A percentile compares a stretch with the other conserved stretches of the same genome.
These are phyloP conservation scores for Chromis chromis DNA, from an alignment of 2,797 vertebrate genomes.

Conservation along the genomic window DNA sequence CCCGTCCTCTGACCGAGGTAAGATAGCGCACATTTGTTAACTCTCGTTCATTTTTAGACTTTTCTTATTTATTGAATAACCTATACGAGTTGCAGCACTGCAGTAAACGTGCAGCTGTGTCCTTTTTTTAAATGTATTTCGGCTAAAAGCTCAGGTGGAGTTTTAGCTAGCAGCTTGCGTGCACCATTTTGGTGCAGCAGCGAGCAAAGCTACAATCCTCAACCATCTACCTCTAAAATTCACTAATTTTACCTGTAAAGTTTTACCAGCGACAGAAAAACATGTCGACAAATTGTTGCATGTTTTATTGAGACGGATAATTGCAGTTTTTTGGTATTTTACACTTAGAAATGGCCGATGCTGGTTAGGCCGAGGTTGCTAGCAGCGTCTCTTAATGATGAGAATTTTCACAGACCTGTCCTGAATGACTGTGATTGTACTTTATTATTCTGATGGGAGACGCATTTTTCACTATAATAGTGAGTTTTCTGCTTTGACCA, in stretches of 20 bases:
- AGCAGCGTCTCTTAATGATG: slow-evolving; percentile 81
- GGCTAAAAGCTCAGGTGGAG: accelerated
- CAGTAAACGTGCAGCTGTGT: accelerated
- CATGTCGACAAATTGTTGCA: accelerated
- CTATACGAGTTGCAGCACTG: not conserved
- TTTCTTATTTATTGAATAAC: accelerated
- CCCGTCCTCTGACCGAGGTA: not conserved
- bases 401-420: slow-evolving; percentile 87
- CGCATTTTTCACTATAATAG: not conserved
- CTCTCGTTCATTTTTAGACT: accelerated
- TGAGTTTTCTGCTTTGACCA: accelerated
- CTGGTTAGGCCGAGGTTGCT: accelerated
- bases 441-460: slow-evolving; percentile 80
- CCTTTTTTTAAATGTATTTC: not conserved
- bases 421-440: slow-evolving; percentile 85
- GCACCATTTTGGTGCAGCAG: accelerated
- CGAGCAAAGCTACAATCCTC: slow-evolving; percentile 38
- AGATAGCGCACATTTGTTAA: accelerated
- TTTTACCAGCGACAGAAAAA: accelerated
- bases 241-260: accelerated
- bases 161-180: not conserved
- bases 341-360: not conserved
- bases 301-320: not conserved
- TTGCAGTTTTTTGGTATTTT: not conserved
- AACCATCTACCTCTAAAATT: slow-evolving; percentile 44